Percentiles rank a stretch among this genome's conserved stretches.
These are phyloP conservation scores for Archips xylosteana DNA, from an alignment of 2,888 invertebrate genomes.

Conservation along the genomic window DNA sequence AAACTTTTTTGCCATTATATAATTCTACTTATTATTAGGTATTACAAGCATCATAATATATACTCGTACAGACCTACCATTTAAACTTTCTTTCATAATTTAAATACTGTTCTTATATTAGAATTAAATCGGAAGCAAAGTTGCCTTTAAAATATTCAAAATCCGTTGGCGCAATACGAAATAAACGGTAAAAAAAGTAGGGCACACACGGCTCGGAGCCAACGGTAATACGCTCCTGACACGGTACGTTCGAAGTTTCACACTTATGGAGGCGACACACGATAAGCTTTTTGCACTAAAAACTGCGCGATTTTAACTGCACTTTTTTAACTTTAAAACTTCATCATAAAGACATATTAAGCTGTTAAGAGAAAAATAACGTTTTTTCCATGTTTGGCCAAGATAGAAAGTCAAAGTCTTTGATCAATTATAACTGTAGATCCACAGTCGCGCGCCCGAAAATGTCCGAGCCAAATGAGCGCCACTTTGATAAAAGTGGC, in stretches of 20 bases:
- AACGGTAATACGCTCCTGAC: conserved; percentile 34
- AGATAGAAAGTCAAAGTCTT: too few relatives aligned
- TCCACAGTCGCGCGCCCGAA: too few relatives aligned
- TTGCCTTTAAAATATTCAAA: conserved; percentile 19
- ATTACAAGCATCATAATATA: too few relatives aligned
- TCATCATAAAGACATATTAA: too few relatives aligned
- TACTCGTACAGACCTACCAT: background rate
- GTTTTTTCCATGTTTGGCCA: too few relatives aligned
- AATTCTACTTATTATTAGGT: too few relatives aligned
- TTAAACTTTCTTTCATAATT: background rate
- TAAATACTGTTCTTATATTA: background rate
- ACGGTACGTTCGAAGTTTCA: conserved; percentile 39
- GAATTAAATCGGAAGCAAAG: background rate
- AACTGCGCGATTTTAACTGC: conserved; percentile 1
- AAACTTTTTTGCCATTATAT: too few relatives aligned
- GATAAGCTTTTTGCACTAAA: conserved; percentile 29
- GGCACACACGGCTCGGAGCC: conserved; percentile 23
- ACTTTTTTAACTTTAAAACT: background rate
- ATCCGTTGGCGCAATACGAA: conserved; percentile 7
- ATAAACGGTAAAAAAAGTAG: conserved; percentile 32
- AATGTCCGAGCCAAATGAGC: too few relatives aligned
- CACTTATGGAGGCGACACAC: conserved; percentile 38
- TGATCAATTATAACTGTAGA: too few relatives aligned
- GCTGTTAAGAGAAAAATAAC: too few relatives aligned
- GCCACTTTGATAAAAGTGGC: too few relatives aligned